Conservation (phyloP, 1,140 invertebrate species). For the Lasioglossum baleicum region DNA sequence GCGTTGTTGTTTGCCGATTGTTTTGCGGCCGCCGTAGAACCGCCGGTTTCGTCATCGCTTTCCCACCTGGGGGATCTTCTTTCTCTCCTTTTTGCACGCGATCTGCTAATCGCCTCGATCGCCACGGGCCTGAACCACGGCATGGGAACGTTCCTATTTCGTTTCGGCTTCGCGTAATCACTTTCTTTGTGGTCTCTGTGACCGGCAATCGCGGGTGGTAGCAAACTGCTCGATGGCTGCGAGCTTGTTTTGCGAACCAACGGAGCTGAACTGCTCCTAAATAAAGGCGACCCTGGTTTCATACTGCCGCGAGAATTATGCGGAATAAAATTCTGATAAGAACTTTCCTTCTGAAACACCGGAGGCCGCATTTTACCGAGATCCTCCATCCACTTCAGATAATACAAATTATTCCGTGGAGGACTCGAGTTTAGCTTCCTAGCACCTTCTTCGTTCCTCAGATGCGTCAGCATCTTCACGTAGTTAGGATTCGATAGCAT, state of each 20-base stretch:
- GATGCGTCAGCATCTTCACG: slow-evolving; percentile 43
- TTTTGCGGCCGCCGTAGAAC: slow-evolving; percentile 18
- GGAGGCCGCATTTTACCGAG: slow-evolving; percentile 50
- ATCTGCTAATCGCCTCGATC: background rate
- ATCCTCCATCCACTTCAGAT: slow-evolving; percentile 5
- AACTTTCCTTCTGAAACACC: background rate
- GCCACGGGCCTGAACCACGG: background rate
- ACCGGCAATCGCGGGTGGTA: background rate
- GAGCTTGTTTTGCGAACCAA: background rate
- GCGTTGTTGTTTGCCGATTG: slow-evolving; percentile 25
- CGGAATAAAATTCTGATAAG: background rate
- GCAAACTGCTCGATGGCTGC: background rate
- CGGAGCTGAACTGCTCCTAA: background rate
- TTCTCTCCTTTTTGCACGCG: slow-evolving; percentile 33
- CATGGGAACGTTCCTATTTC: slow-evolving; percentile 5
- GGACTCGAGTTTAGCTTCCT: background rate
- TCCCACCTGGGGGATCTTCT: slow-evolving; percentile 36
- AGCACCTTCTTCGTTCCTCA: slow-evolving; percentile 25
- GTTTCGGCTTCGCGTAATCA: slow-evolving; percentile 12
- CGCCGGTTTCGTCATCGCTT: background rate
- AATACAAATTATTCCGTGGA: background rate
- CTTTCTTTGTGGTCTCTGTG: slow-evolving; percentile 1
- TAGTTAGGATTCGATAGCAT: slow-evolving; percentile 22
- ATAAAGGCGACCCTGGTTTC: no score
- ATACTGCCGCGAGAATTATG: background rate